Conservation (phyloP, 1,140 invertebrate species). For the Pinna nobilis region DNA sequence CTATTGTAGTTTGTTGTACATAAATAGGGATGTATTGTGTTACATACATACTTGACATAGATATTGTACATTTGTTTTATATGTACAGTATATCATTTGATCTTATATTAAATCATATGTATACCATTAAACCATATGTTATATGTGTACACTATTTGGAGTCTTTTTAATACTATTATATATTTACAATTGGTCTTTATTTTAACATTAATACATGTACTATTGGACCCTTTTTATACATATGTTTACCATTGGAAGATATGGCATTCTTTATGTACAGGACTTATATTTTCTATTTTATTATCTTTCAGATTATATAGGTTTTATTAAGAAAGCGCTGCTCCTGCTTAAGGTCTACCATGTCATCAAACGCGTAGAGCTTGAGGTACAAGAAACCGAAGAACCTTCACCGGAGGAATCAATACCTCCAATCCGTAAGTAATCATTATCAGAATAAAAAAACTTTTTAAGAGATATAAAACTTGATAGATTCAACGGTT, state of each 20-base stretch:
- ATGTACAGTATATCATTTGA: no score
- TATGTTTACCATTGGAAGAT: background rate
- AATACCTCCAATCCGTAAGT: slow-evolving; percentile 66
- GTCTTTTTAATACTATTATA: no score
- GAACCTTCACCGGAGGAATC: slow-evolving; percentile 57
- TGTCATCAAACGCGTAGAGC: slow-evolving; percentile 61
- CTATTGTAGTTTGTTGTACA: background rate
- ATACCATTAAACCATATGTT: no score
- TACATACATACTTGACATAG: background rate
- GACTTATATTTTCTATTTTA: background rate
- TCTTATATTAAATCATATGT: no score
- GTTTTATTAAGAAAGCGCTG: slow-evolving; percentile 68
- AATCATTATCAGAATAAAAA: no score
- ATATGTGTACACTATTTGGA: no score
- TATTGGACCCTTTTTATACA: background rate
- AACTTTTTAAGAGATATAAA: background rate
- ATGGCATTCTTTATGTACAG: background rate
- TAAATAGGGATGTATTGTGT: background rate
- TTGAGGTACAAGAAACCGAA: slow-evolving; percentile 62
- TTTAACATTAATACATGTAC: background rate
- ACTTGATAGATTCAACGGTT: background rate
- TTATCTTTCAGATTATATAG: slow-evolving; percentile 62
- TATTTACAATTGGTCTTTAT: no score
- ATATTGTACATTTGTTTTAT: no score
- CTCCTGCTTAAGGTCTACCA: slow-evolving; percentile 59